phyloP scores from a whole-genome alignment of 2,113 vertebrate genomes.

The Equus przewalskii region DNA sequence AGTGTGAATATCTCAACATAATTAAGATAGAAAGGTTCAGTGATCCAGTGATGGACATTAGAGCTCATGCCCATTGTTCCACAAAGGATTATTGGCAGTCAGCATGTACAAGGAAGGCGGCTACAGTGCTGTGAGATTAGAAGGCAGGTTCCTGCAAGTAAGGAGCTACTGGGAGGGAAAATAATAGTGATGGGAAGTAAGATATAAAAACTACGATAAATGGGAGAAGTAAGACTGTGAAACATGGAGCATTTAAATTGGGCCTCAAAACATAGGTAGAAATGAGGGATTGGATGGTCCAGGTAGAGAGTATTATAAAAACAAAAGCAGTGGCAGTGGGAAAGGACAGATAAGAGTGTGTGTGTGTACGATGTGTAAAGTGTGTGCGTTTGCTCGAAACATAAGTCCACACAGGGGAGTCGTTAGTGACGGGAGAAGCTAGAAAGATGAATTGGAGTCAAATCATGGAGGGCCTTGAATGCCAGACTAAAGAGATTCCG shows the following conservation, averaged over 20 bases:
- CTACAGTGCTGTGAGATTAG: not conserved
- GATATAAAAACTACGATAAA: slow-evolving; percentile 37
- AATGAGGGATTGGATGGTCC: not conserved
- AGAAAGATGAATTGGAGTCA: not conserved
- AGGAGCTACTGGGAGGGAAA: not conserved
- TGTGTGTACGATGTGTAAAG: not conserved
- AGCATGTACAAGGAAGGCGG: not conserved
- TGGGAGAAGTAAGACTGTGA: not conserved
- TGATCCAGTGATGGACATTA: not conserved
- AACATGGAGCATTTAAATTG: not conserved
- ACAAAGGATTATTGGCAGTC: not conserved
- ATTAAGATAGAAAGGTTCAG: not conserved
- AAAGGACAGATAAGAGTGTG: not conserved
- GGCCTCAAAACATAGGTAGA: not conserved
- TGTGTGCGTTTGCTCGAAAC: not conserved
- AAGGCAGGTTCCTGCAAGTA: not conserved
- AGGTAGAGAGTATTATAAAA: slow-evolving; percentile 9
- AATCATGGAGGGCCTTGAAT: slow-evolving; percentile 16
- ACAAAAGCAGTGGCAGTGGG: not conserved
- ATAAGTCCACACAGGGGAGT: not conserved
- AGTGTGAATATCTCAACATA: not conserved
- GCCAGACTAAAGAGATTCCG: not conserved
- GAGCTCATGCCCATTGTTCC: not conserved
- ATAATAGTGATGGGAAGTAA: slow-evolving; percentile 14
- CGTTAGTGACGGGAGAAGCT: not conserved